Evolutionary conservation across 1,140 invertebrate species (phyloP).

Genomic region (Oryctes rhinoceros): DNA sequence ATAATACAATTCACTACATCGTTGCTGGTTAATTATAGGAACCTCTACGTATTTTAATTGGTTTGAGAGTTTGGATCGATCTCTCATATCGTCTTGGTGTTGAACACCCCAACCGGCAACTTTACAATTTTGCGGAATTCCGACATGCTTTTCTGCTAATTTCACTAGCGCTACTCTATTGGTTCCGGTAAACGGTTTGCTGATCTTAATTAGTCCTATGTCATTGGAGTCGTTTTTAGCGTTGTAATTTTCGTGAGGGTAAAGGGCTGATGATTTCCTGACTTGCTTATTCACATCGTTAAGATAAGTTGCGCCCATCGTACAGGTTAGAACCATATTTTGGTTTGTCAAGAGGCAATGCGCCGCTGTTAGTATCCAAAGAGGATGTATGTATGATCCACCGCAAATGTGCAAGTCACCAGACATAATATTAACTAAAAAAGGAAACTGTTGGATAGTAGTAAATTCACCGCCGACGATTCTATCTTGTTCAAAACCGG

Average conservation of each 20-base stretch:
- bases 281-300: neutral
- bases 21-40: neutral
- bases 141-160: neutral
- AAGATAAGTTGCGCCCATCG: neutral
- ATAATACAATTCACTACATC: neutral
- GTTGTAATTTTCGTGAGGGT: slow-evolving; percentile 16
- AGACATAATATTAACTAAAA: neutral
- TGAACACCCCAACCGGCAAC: neutral
- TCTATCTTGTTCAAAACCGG: neutral
- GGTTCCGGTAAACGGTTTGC: neutral
- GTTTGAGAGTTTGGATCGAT: neutral
- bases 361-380: slow-evolving; percentile 1
- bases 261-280: neutral
- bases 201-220: neutral
- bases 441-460: neutral
- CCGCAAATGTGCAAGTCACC: neutral
- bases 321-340: neutral
- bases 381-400: neutral
- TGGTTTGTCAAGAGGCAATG: neutral
- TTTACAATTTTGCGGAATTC: neutral
- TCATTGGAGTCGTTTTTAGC: neutral
- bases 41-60: neutral
- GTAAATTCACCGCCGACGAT: neutral
- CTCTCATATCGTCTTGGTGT: neutral
- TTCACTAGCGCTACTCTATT: neutral